A percentile compares a stretch with the other conserved stretches of the same genome.
phyloP scores from a whole-genome alignment of 2,797 vertebrate genomes.

The Melanotaenia trifasciata region DNA sequence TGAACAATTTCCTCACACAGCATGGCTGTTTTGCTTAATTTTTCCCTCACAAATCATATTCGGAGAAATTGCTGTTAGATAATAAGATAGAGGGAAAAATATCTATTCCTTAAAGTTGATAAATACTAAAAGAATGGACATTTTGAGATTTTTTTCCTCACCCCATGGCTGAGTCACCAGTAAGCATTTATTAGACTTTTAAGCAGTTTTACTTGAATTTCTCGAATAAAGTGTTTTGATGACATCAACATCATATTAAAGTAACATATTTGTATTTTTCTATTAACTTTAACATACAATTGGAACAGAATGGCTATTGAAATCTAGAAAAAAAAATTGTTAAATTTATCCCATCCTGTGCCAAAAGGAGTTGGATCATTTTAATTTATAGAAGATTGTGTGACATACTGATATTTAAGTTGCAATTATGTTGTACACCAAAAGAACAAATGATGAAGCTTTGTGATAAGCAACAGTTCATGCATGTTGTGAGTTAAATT shows the following conservation, averaged over 20 bases:
- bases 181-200: conserved; percentile 2
- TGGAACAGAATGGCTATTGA: conserved; percentile 26
- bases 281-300: conserved; percentile 32
- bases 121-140: conserved; percentile 22
- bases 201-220: conserved; percentile 2
- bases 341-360: conserved; percentile 20
- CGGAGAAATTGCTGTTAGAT: conserved; percentile 46
- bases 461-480: conserved; percentile 92
- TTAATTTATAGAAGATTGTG: conserved; percentile 76
- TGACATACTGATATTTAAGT: conserved; percentile 88
- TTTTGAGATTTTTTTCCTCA: conserved; percentile 6
- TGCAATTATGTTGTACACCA: conserved; percentile 88
- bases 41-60: conserved; percentile 74
- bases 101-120: conserved; percentile 31
- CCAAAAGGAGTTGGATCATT: conserved; percentile 43
- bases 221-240: background rate
- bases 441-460: conserved; percentile 88
- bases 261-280: conserved; percentile 22
- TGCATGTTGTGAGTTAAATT: conserved; percentile 87
- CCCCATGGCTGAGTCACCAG: background rate
- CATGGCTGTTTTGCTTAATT: conserved; percentile 67
- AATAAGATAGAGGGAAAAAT: conserved; percentile 23
- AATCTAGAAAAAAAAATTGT: conserved; percentile 35
- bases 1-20: conserved; percentile 81
- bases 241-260: conserved; percentile 13